Evolutionary conservation across 1,140 invertebrate genomes (phyloP).

Genomic region (Pseudomyrmex concolor): DNA sequence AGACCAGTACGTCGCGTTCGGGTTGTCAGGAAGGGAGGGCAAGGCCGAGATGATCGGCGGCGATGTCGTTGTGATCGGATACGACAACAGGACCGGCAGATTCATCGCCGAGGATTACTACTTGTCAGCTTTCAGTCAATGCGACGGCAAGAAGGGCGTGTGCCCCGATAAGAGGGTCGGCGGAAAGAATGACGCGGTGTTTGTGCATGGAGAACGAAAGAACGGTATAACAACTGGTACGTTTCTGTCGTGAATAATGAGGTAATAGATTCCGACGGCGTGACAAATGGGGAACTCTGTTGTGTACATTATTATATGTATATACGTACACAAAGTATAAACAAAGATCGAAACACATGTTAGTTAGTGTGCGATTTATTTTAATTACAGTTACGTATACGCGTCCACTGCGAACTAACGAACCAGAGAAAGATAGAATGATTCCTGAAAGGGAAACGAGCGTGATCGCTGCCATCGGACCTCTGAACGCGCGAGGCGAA

Average conservation of each 20-base stretch:
- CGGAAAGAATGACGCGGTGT: conserved; percentile 91
- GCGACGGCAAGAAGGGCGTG: conserved; percentile 92
- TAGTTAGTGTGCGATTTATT: neutral
- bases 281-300: neutral
- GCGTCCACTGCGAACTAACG: conserved; percentile 91
- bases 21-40: conserved; percentile 91
- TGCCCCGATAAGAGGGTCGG: conserved; percentile 94
- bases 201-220: conserved; percentile 90
- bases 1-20: conserved; percentile 95
- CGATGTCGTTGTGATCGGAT: conserved; percentile 94
- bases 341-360: neutral
- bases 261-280: neutral
- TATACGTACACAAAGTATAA: neutral
- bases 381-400: conserved; percentile 88
- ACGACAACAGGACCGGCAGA: conserved; percentile 88
- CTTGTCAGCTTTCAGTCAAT: conserved; percentile 92
- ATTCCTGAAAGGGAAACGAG: conserved; percentile 89
- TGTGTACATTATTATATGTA: too few relatives aligned
- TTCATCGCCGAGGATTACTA: conserved; percentile 94
- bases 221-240: conserved; percentile 91
- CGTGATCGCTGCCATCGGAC: conserved; percentile 95
- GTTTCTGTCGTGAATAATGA: conserved; percentile 1
- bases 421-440: conserved; percentile 89
- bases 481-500: conserved; percentile 91
- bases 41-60: conserved; percentile 90